Conservation (phyloP, 2,888 invertebrate genomes). For the Oxyteleia sp. region DNA sequence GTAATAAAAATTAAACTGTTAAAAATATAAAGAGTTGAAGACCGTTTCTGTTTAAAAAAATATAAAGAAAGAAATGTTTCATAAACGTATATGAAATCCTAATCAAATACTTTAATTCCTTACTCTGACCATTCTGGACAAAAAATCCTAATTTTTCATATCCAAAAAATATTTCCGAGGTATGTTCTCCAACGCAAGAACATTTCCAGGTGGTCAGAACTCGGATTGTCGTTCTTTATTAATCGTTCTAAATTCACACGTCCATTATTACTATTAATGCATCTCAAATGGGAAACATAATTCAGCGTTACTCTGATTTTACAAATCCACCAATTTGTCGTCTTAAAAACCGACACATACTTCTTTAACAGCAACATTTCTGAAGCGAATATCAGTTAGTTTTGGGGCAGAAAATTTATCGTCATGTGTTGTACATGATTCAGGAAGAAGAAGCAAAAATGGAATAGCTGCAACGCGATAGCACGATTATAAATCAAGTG, state of each 20-base stretch:
- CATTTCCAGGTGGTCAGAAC: neutral
- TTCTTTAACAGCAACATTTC: neutral
- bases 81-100: too few species aligned
- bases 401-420: constrained; percentile 3
- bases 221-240: neutral
- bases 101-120: too few species aligned
- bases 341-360: neutral
- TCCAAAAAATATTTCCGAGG: too few species aligned
- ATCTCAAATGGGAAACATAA: neutral
- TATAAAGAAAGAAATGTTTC: too few species aligned
- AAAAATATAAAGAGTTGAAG: too few species aligned
- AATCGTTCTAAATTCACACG: neutral
- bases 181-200: neutral
- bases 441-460: neutral
- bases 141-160: too few species aligned
- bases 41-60: too few species aligned
- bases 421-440: constrained; percentile 5
- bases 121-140: too few species aligned
- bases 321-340: neutral
- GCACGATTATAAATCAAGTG: constrained; percentile 6
- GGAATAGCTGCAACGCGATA: constrained; percentile 4
- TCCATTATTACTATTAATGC: neutral
- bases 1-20: too few species aligned
- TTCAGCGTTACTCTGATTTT: neutral
- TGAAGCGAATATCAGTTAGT: neutral